Base-by-base conservation (phyloP, 2,888 invertebrate species). In the Synanthedon myopaeformis region DNA sequence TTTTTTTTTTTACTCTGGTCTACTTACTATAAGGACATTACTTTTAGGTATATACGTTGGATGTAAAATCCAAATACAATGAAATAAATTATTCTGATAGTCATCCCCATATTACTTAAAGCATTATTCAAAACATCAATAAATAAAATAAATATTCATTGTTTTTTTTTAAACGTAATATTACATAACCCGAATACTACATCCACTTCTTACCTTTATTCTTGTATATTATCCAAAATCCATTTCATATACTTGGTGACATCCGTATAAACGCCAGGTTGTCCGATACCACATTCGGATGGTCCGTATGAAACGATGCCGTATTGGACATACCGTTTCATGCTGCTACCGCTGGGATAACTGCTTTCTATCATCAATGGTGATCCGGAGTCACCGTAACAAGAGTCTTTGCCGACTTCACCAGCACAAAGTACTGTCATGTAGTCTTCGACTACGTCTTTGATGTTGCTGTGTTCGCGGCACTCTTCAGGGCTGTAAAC, bases 381-480 rank as follows among this genome's bases (percentile, higher is more conserved):
- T 0, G 92, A 92, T 8, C 92, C 92, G 42, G 91, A 91, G 59
- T 92, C 92, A 0, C 92, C 91, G 19, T 76, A 69, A 59, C 92
- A 92, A 23, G 91, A 90, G 63, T 92, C 92, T 49, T 80, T 78
- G 0, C 73, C 72, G 41, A 74, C 72, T 28, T 70, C 72, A 0
- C 90, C 90, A n/a, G 62, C 69, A 51, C 68, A 60, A 4, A 60
- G 4, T 51, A 58, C 58, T 45, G 57, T 60, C 45, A 45, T 45
- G 13, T 45, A 45, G 8, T 45, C 45, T 45, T 45, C 45, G 13
- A 6, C 14, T 13, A 45, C 45, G 45, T 45, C 45, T 13, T 45
- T 45, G 6, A 45, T 5, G 12, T 45, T 45, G 13, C 45, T 45
- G 8, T 45, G 13, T 3, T n/a, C 19, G 11, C 52, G 41, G 52